Percentiles rank a stretch among this genome's conserved stretches.
Evolutionary conservation across 2,888 invertebrate genomes (phyloP).

Genomic region (Abrostola tripartita): DNA sequence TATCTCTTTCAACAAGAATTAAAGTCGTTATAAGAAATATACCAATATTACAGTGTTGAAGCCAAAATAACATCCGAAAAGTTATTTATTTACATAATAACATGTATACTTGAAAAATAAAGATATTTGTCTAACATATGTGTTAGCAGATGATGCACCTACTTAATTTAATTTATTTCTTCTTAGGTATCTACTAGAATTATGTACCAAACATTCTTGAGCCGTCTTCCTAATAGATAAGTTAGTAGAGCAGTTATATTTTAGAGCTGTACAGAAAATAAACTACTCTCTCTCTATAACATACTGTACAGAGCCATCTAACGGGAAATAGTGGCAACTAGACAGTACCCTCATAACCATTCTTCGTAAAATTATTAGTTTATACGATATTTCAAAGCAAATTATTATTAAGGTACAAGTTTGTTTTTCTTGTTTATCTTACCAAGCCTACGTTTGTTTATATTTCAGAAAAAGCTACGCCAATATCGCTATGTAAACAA

Average conservation of each 20-base stretch:
- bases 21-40: background rate
- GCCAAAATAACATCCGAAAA: background rate
- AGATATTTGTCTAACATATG: conserved; percentile 4
- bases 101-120: conserved; percentile 1
- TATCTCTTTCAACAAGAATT: too few relatives aligned
- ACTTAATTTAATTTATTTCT: conserved; percentile 1
- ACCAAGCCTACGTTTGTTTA: too few relatives aligned
- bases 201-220: too few relatives aligned
- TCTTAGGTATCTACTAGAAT: background rate
- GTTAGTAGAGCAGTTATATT: background rate
- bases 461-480: too few relatives aligned
- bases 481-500: too few relatives aligned
- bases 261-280: background rate
- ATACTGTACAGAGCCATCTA: conserved; percentile 24
- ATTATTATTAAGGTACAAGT: too few relatives aligned
- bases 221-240: too few relatives aligned
- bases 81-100: background rate
- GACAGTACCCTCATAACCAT: background rate
- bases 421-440: too few relatives aligned
- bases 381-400: too few relatives aligned
- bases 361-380: too few relatives aligned
- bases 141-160: background rate
- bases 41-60: background rate
- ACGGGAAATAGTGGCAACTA: conserved; percentile 16
- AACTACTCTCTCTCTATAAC: background rate